Conservation (phyloP, 2,888 invertebrate genomes). For the Selenia dentaria region DNA sequence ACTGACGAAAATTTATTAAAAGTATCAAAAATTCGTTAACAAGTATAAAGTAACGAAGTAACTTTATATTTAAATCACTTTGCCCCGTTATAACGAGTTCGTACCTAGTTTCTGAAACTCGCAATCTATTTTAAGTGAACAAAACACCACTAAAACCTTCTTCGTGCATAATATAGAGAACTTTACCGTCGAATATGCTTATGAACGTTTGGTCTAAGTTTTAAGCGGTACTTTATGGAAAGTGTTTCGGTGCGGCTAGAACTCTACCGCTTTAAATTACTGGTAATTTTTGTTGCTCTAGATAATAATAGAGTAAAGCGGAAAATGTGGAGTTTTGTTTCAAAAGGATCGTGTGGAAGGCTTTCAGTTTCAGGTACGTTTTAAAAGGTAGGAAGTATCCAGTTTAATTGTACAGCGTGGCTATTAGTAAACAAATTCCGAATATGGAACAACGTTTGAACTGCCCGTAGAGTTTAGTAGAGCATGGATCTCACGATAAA, state of each 20-base stretch:
- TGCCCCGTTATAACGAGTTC: conserved; percentile 26
- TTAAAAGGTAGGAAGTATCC: too few species aligned
- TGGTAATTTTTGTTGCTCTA: conserved; percentile 10
- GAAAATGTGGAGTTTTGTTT: background rate
- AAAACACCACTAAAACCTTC: conserved; percentile 46
- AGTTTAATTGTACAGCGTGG: too few species aligned
- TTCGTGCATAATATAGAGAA: conserved; percentile 36
- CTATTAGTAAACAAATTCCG: too few species aligned
- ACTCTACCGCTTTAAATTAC: conserved; percentile 10
- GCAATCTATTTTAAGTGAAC: conserved; percentile 44
- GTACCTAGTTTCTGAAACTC: conserved; percentile 30
- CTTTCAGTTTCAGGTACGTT: background rate
- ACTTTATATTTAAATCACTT: conserved; percentile 4
- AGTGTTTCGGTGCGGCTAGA: conserved; percentile 8
- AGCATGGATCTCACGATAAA: too few species aligned
- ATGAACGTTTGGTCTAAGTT: conserved; percentile 37
- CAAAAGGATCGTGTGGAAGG: background rate
- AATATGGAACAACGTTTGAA: too few species aligned
- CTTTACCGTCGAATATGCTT: conserved; percentile 51
- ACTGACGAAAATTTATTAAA: too few species aligned
- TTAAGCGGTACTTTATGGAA: conserved; percentile 22
- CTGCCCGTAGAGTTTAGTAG: too few species aligned
- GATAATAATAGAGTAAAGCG: background rate
- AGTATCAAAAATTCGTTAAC: background rate
- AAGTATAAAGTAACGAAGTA: background rate